Conservation (phyloP, 2,888 invertebrate genomes). For the Horisme vitalbata region DNA sequence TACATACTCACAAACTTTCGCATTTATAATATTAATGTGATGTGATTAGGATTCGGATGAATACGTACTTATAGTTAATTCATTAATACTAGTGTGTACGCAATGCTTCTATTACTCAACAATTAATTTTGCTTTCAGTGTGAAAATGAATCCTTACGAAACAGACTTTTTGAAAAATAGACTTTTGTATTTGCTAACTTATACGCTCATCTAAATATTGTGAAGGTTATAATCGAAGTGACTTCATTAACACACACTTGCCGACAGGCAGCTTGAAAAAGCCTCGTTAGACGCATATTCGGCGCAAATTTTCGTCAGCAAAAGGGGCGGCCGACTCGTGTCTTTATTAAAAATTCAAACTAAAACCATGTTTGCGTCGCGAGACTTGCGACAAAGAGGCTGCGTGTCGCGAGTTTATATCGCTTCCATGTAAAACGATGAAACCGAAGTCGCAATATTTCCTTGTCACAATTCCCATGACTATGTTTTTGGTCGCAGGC, state of each 20-base stretch:
- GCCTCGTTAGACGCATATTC: conserved; percentile 47
- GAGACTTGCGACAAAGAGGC: neutral
- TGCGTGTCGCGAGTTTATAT: neutral
- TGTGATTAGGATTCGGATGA: too few relatives aligned
- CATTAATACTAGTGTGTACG: too few relatives aligned
- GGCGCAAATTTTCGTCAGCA: conserved; percentile 41
- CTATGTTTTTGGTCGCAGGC: neutral
- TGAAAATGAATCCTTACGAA: too few relatives aligned
- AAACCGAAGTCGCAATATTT: too few relatives aligned
- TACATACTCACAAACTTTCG: too few relatives aligned
- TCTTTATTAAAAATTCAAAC: conserved; percentile 60
- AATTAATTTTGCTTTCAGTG: neutral
- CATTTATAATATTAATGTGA: too few relatives aligned
- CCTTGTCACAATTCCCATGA: neutral
- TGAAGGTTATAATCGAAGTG: conserved; percentile 30
- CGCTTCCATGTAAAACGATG: too few relatives aligned
- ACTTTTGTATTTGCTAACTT: conserved; percentile 12
- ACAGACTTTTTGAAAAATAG: too few relatives aligned
- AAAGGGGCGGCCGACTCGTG: conserved; percentile 42
- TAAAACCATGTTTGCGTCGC: conserved; percentile 3
- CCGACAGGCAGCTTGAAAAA: conserved; percentile 33
- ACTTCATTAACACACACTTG: conserved; percentile 45
- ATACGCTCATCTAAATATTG: conserved; percentile 21
- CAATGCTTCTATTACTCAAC: too few relatives aligned
- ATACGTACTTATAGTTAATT: too few relatives aligned